Evolutionary conservation across 2,888 invertebrate genomes (phyloP), one percentile per base, ranked within the genome.

Genomic region (Emesis furor): DNA sequence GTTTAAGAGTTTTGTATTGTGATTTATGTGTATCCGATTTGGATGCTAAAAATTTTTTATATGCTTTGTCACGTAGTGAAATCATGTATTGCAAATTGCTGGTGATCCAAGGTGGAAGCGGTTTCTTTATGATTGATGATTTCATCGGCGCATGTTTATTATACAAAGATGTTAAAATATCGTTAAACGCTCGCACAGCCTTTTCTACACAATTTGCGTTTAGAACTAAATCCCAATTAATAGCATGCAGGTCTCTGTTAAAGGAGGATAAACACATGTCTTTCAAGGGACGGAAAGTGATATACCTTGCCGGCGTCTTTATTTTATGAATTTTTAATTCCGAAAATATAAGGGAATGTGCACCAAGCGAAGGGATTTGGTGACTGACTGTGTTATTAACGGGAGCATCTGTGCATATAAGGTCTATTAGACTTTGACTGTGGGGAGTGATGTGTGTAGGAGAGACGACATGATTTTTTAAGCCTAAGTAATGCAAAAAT

Each of bases 381-480:
- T 65, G 32, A 32, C 1, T 65, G 6, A 32, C 30, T 32, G 65
- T 35, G 8, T 65, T 65, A 35, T 65, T 32, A 14, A 65, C 65
- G 30, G 65, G 30, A 0, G 65, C 65, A 14, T 65, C 32, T 14
- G 65, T 65, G 5, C 65, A 65, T 65, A 65, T 10, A 6, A 65
- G 30, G 10, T 30, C 62, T 62, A 62, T 62, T 62, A 65, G 14
- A 30, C 32, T 65, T 65, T 32, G 1, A 65, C 65, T 65, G 10
- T 65, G 65, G 14, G 32, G 6, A 32, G 65, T 65, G 14, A 65
- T 32, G 12, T 65, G 65, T 65, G 32, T 65, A 32, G 65, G 65
- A 3, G 65, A 65, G 14, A 1, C 32, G 5, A 35, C 65, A 3
- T 65, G 14, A 24, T 65, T 65, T 65, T 32, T 65, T 14, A 65